Evolutionary conservation across 2,113 vertebrate genomes (phyloP), one percentile per base, ranked within the genome.

Genomic region (Ramphastos sulfuratus): DNA sequence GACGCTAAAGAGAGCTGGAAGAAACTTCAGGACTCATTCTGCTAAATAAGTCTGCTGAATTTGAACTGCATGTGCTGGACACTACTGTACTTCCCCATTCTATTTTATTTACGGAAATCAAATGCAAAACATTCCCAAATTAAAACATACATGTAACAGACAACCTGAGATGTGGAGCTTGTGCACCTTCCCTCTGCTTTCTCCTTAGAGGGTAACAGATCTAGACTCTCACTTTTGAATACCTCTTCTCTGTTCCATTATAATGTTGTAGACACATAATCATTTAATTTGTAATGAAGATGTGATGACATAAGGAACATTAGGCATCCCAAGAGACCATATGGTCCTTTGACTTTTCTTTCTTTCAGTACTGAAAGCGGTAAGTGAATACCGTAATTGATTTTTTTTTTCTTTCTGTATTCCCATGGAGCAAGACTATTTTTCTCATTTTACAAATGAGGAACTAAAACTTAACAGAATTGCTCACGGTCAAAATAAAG

Each of bases 301-400:
- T 42, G 23, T 81, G 31, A 69, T 56, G 35, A 77, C 25, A 24
- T 20, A 30, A 73, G 61, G 67, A 87, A 59, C 7, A 33, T 7
- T 3, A 74, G 6, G 42, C 37, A 65, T 44, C 79, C 54, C 0
- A 0, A 39, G 31, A 72, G 63, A 78, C 15, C 31, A 64, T 15
- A 7, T 0, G 3, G 12, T 55, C 79, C 42, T 91, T 85, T 33
- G 76, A 9, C 25, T 56, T 21, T 35, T 65, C 66, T 61, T 14
- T 73, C 60, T 52, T 75, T 61, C 20, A 69, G 33, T 61, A 50
- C 44, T 33, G 20, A 88, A 88, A 75, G 15, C 37, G 91, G 3
- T 56, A 82, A 37, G 6, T 15, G 8, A 87, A 67, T 7, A 42
- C 13, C 73, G 5, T 9, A 74, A 48, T 12, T 24, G 18, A 60